phyloP scores from a whole-genome alignment of 64 coral and sea anemone genomes.

The Platygyra sinensis region DNA sequence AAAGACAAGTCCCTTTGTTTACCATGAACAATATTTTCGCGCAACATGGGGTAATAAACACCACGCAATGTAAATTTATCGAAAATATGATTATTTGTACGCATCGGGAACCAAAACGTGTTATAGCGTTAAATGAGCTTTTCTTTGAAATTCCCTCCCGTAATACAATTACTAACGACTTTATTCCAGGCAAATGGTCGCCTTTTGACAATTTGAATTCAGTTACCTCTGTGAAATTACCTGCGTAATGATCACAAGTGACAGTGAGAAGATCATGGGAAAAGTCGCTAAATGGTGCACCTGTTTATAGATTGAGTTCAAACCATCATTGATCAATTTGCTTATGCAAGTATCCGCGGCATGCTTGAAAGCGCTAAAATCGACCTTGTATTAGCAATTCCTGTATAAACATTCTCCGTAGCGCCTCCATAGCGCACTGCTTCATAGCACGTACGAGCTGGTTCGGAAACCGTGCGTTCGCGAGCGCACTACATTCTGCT shows the following conservation, averaged over 20 bases:
- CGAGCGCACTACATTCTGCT: background rate
- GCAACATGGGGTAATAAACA: constrained; percentile 42
- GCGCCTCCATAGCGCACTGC: background rate
- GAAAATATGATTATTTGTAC: constrained; percentile 37
- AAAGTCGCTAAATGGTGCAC: constrained; percentile 9
- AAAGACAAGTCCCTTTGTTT: constrained; percentile 23
- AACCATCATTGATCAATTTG: constrained; percentile 34
- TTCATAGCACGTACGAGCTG: background rate
- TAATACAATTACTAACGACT: constrained; percentile 23
- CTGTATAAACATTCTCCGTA: too few species aligned
- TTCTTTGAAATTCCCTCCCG: constrained; percentile 2
- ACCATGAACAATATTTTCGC: constrained; percentile 35
- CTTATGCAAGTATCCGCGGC: background rate
- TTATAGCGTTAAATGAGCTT: background rate
- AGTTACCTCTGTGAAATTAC: constrained; percentile 29
- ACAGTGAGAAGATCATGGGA: constrained; percentile 14
- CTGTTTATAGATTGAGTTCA: background rate
- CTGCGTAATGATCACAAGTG: background rate
- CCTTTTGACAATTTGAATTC: constrained; percentile 25
- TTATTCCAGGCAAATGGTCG: constrained; percentile 17
- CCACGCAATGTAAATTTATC: constrained; percentile 19
- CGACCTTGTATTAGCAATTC: background rate
- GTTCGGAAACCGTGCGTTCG: background rate
- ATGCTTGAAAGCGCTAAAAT: constrained; percentile 31
- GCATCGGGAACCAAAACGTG: constrained; percentile 1